Evolutionary conservation across 1,140 invertebrate genomes (phyloP).

Genomic region (Pygmarrhopalites habei): DNA sequence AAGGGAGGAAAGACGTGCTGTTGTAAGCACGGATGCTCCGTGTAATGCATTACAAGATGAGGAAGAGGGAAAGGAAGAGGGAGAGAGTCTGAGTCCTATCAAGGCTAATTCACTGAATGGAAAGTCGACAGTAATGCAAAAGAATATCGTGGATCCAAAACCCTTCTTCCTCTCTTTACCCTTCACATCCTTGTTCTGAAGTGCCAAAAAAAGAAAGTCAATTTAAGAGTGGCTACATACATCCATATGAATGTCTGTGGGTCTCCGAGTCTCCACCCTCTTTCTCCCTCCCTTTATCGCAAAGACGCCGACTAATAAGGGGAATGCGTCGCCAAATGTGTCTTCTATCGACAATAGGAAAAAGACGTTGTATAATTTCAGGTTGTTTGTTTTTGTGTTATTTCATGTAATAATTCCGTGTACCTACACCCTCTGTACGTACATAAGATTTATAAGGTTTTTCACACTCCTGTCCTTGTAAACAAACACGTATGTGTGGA

Average conservation of each 20-base stretch:
- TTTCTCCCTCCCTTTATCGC: slow-evolving; percentile 2
- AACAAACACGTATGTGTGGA: too few species aligned
- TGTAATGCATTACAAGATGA: background rate
- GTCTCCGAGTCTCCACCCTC: background rate
- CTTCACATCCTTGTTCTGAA: too few species aligned
- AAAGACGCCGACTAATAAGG: background rate
- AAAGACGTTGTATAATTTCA: too few species aligned
- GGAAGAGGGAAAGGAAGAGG: background rate
- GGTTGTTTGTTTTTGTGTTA: too few species aligned
- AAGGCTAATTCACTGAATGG: slow-evolving; percentile 31
- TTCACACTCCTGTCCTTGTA: too few species aligned
- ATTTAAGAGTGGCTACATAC: slow-evolving; percentile 9
- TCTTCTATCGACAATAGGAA: too few species aligned
- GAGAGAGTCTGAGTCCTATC: slow-evolving; percentile 4
- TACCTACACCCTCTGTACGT: too few species aligned
- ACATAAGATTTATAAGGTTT: too few species aligned
- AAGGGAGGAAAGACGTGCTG: background rate
- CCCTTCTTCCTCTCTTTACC: slow-evolving; percentile 10
- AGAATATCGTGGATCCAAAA: slow-evolving; percentile 28
- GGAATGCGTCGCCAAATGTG: too few species aligned
- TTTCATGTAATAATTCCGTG: too few species aligned
- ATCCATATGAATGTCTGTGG: too few species aligned
- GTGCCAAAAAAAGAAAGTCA: slow-evolving; percentile 25
- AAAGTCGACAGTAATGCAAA: slow-evolving; percentile 28
- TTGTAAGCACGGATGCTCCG: background rate